Evolutionary conservation across 2,888 invertebrate species (phyloP).

Genomic region (Ischnus inquisitorius): DNA sequence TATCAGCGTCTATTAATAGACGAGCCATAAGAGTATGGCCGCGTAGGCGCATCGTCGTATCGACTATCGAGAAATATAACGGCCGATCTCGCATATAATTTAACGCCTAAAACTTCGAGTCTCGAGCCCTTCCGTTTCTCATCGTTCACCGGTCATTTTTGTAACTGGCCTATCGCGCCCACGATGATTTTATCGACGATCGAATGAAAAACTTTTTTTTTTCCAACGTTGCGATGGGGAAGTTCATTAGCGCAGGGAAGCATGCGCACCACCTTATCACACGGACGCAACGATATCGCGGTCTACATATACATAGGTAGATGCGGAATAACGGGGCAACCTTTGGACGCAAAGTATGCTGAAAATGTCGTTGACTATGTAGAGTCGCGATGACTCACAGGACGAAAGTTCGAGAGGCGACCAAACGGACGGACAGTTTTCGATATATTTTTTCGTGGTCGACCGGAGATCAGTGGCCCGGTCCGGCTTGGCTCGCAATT

Average conservation of each 20-base stretch:
- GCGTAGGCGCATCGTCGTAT: slow-evolving; percentile 19
- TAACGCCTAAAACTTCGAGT: too few species aligned
- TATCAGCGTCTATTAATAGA: slow-evolving; percentile 67
- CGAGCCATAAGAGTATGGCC: slow-evolving; percentile 52
- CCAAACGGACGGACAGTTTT: not conserved
- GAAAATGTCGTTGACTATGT: slow-evolving; percentile 39
- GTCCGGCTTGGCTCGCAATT: not conserved
- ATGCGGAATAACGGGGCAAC: slow-evolving; percentile 15
- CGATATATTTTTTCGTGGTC: not conserved
- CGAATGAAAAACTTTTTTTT: slow-evolving; percentile 20
- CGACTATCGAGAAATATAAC: not conserved
- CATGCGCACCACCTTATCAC: not conserved
- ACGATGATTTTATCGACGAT: slow-evolving; percentile 35
- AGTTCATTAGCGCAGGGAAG: slow-evolving; percentile 1
- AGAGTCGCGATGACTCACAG: not conserved
- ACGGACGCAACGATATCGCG: not conserved
- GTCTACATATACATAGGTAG: not conserved
- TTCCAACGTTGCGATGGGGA: not conserved
- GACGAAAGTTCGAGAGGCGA: not conserved
- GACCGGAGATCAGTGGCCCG: not conserved
- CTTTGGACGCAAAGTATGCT: slow-evolving; percentile 37
- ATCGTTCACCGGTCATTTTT: too few species aligned
- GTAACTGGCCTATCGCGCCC: slow-evolving; percentile 15
- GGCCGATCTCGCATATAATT: too few species aligned
- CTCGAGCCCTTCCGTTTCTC: too few species aligned